Base-by-base conservation (phyloP, 2,797 vertebrate species). In the Loriculus beryllinus region DNA sequence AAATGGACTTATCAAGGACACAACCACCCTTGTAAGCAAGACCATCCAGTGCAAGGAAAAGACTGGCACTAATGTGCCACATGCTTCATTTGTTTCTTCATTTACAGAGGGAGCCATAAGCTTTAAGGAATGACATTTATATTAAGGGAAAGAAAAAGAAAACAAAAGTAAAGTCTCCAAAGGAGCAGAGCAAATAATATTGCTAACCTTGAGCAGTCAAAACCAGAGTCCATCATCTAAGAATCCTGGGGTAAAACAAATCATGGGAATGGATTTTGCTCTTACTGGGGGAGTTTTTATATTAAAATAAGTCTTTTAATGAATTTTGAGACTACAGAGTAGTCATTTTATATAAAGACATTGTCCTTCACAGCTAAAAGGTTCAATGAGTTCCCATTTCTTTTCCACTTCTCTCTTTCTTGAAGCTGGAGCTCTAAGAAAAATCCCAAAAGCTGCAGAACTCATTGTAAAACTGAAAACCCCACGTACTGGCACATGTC, bases 71-170 rank as follows among this genome's bases (percentile, higher is more conserved):
- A 88, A 97, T 92, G 92, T 90, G 80, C 77, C 82, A 78, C 95
- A 96, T 57, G 95, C 79, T 92, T 93, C 89, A 72, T 96, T 95
- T 96, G 80, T 88, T 96, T 83, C 95, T 92, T 94, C 94, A 93
- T 96, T 96, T 96, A 90, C 89, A 88, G 77, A 83, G 67, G 51
- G 63, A 90, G 63, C 82, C 92, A 86, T 95, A 92, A 96, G 87
- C 79, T 93, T 94, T 90, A 76, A 88, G 82, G 56, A 86, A 90
- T 83, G 87, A 70, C 76, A 76, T 94, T 96, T 97, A 78, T 92
- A 94, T 92, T 79, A 91, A 81, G 48, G 40, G 68, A 86, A 86
- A 85, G 52, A 86, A 94, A 94, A 92, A 85, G 57, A 75, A 94
- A 78, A 71, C 60, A 90, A 40, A 76, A 75, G n/a, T 42, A 39